phyloP scores from a whole-genome alignment of 2,888 invertebrate species.

The Iphiclides podalirius region DNA sequence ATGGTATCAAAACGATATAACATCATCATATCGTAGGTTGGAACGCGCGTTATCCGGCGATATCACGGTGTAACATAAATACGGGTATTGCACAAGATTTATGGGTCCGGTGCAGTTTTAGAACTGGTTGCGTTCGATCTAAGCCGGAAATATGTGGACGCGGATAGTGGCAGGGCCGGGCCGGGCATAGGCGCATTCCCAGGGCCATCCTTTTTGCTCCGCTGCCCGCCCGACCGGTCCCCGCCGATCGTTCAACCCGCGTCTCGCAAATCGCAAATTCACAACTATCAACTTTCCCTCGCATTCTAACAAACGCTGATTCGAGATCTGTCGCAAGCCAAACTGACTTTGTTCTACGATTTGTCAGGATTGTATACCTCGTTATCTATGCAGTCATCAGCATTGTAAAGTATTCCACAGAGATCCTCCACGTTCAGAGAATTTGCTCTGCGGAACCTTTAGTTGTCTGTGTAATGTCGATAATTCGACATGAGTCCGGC shows the following conservation, averaged over 20 bases:
- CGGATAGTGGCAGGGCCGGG: too few relatives aligned
- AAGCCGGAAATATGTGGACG: conserved; percentile 53
- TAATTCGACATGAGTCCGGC: too few relatives aligned
- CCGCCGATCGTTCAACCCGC: conserved; percentile 73
- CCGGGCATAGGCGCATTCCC: conserved; percentile 52
- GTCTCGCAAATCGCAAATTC: conserved; percentile 53
- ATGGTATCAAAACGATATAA: neutral
- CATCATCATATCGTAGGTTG: neutral
- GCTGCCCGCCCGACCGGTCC: conserved; percentile 33
- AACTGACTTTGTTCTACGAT: neutral
- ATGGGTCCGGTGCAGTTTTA: conserved; percentile 17
- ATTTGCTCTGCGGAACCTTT: too few relatives aligned
- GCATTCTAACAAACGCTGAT: conserved; percentile 1
- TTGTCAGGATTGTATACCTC: too few relatives aligned
- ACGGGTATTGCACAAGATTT: conserved; percentile 16
- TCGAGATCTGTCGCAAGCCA: neutral
- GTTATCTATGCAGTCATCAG: too few relatives aligned
- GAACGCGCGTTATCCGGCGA: neutral
- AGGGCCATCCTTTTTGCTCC: conserved; percentile 62
- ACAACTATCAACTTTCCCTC: conserved; percentile 23
- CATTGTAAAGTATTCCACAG: too few relatives aligned
- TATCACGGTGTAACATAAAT: neutral
- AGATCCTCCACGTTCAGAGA: too few relatives aligned
- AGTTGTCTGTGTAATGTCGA: too few relatives aligned
- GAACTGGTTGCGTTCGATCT: conserved; percentile 36